phyloP scores from a whole-genome alignment of 2,888 invertebrate genomes.

The Biston stratarius region DNA sequence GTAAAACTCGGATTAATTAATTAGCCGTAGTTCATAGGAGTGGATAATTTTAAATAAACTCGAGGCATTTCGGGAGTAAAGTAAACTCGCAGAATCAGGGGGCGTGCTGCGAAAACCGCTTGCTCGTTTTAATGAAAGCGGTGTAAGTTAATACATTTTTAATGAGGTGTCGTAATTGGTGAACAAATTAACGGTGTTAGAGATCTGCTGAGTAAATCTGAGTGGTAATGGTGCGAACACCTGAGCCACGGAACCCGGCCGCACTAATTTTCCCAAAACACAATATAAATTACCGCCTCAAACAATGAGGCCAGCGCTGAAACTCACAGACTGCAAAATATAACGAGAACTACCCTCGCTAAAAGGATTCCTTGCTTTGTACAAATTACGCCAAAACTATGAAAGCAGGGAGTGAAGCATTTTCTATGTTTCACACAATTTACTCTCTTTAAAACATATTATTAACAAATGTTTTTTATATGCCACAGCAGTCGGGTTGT shows the following conservation, averaged over 20 bases:
- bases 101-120: slow-evolving; percentile 21
- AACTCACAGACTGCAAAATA: slow-evolving; percentile 58
- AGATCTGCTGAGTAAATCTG: slow-evolving; percentile 69
- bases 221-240: slow-evolving; percentile 73
- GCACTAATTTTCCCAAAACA: slow-evolving; percentile 77
- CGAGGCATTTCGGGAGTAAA: slow-evolving; percentile 41
- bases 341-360: slow-evolving; percentile 57
- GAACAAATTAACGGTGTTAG: slow-evolving; percentile 70
- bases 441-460: slow-evolving; percentile 9
- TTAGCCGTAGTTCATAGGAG: slow-evolving; percentile 49
- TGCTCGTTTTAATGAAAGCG: slow-evolving; percentile 29
- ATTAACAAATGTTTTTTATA: no score
- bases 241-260: slow-evolving; percentile 62
- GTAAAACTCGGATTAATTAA: slow-evolving; percentile 53
- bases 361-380: slow-evolving; percentile 67
- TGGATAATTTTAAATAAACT: slow-evolving; percentile 48
- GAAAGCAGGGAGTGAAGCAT: slow-evolving; percentile 19
- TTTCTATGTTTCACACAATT: slow-evolving; percentile 11
- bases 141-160: slow-evolving; percentile 65
- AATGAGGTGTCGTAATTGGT: slow-evolving; percentile 73
- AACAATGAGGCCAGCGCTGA: slow-evolving; percentile 72
- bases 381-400: slow-evolving; percentile 50
- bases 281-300: slow-evolving; percentile 77
- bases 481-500: no score
- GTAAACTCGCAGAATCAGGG: slow-evolving; percentile 46